Conservation (phyloP, 2,113 vertebrate species). For the Butorides virescens region DNA sequence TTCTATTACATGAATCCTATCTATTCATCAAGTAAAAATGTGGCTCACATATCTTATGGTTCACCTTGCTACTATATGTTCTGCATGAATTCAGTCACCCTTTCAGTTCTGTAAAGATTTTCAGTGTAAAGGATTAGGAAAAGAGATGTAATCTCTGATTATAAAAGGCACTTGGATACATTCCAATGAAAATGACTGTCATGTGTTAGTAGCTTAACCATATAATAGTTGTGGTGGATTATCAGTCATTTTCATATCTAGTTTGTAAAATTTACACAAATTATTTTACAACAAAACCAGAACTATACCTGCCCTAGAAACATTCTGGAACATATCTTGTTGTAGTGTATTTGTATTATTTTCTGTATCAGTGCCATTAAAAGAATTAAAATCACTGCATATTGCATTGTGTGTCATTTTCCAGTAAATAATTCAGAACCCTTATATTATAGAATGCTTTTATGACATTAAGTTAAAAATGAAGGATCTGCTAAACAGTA, state of each 20-base stretch:
- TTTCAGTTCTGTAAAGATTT: constrained; percentile 22
- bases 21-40: constrained; percentile 46
- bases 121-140: constrained; percentile 9
- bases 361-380: background rate
- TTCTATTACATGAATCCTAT: constrained; percentile 22
- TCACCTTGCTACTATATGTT: background rate
- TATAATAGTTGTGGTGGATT: background rate
- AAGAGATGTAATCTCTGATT: constrained; percentile 3
- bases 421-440: background rate
- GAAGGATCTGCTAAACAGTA: background rate
- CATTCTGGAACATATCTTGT: background rate
- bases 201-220: background rate
- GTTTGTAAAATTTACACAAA: background rate
- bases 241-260: background rate
- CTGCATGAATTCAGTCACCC: constrained; percentile 4
- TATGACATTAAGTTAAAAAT: background rate
- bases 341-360: background rate
- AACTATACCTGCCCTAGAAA: background rate
- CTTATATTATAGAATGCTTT: background rate
- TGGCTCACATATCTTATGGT: background rate
- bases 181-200: constrained; percentile 6
- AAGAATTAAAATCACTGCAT: background rate
- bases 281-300: background rate
- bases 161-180: background rate
- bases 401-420: background rate